Evolutionary conservation across 2,888 invertebrate species (phyloP).

Genomic region (Monopis laevigella): DNA sequence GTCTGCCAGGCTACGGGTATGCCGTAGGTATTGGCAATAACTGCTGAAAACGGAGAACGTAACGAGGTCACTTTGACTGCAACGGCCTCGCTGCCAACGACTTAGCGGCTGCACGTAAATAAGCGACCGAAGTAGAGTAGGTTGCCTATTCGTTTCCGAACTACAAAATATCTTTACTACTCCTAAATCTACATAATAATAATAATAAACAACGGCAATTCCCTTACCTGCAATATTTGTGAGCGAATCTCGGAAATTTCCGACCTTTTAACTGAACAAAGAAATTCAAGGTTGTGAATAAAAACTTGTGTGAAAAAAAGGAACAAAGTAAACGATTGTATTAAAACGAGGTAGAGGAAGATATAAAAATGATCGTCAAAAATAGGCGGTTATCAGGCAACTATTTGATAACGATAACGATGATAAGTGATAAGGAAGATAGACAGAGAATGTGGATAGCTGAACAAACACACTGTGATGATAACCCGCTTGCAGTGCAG

Average conservation of each 20-base stretch:
- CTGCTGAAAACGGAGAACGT: slow-evolving; percentile 4
- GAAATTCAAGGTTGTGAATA: too few species aligned
- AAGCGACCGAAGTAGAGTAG: background rate
- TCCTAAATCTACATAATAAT: too few species aligned
- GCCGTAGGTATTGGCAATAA: slow-evolving; percentile 7
- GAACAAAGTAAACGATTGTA: slow-evolving; percentile 3
- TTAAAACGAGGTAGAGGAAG: slow-evolving; percentile 14
- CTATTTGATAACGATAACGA: slow-evolving; percentile 32
- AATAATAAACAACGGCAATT: too few species aligned
- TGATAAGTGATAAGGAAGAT: slow-evolving; percentile 32
- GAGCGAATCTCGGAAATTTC: too few species aligned
- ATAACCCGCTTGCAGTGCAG: slow-evolving; percentile 56
- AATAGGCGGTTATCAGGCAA: slow-evolving; percentile 45
- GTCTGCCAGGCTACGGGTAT: too few species aligned
- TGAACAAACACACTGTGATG: slow-evolving; percentile 43
- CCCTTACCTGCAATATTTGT: too few species aligned
- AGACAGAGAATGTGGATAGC: slow-evolving; percentile 47
- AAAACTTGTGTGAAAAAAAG: too few species aligned
- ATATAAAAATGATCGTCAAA: slow-evolving; percentile 32
- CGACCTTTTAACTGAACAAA: too few species aligned
- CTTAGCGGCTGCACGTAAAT: slow-evolving; percentile 4
- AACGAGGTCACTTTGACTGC: slow-evolving; percentile 5
- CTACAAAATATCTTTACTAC: too few species aligned
- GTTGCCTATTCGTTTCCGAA: background rate
- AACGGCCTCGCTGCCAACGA: slow-evolving; percentile 5